These are phyloP conservation scores for Gymnothorax reevesii DNA, from an alignment of 2,797 vertebrate species.

Conservation along the genomic window DNA sequence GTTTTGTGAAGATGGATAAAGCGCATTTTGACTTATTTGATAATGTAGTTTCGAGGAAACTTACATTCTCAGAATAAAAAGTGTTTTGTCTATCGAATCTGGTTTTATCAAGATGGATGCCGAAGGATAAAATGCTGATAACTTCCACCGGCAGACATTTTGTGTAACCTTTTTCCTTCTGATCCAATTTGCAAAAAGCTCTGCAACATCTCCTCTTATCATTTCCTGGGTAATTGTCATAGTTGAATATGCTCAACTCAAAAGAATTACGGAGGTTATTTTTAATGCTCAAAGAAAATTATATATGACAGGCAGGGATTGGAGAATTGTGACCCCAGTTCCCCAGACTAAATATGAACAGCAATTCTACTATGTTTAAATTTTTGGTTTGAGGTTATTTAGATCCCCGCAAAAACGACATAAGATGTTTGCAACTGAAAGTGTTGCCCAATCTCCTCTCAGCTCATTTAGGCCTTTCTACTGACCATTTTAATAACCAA, in stretches of 20 bases:
- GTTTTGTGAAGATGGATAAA: conserved; percentile 24
- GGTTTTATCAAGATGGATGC: not conserved
- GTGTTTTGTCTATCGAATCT: not conserved
- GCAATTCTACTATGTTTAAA: too few species aligned
- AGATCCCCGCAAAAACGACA: too few species aligned
- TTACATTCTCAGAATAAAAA: conserved; percentile 8
- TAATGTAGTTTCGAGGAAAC: conserved; percentile 18
- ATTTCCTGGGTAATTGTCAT: not conserved
- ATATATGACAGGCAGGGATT: not conserved
- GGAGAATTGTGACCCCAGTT: not conserved
- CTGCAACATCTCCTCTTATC: not conserved
- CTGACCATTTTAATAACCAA: too few species aligned
- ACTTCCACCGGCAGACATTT: not conserved
- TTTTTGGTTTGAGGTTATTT: too few species aligned
- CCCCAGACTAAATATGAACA: not conserved
- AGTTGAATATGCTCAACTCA: not conserved
- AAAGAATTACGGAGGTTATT: not conserved
- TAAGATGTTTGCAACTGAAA: too few species aligned
- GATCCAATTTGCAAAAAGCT: not conserved
- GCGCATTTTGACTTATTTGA: conserved; percentile 42
- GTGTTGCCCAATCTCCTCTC: too few species aligned
- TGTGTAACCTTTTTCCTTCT: not conserved
- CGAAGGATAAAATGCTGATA: not conserved
- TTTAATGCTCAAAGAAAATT: not conserved
- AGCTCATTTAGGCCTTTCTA: too few species aligned